A percentile compares a stretch with the other conserved stretches of the same genome.
These are phyloP conservation scores for Saguinus imperator DNA, from an alignment of 2,113 vertebrate genomes.

Conservation along the genomic window DNA sequence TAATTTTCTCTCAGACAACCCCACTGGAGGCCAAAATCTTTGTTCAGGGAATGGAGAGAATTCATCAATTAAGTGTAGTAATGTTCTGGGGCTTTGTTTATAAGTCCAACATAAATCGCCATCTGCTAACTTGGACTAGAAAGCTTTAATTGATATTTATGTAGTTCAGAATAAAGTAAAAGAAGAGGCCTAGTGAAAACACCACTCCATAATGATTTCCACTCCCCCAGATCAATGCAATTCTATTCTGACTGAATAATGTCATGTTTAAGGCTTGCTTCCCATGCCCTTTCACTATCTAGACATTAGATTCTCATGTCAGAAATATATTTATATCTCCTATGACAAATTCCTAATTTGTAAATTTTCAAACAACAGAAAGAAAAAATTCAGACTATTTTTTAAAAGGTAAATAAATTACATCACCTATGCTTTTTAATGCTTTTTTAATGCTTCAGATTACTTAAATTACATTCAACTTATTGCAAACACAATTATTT, in stretches of 20 bases:
- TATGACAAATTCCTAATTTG: not conserved
- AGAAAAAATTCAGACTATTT: not conserved
- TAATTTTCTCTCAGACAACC: slow-evolving; percentile 62
- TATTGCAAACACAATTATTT: not conserved
- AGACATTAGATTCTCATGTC: slow-evolving; percentile 9
- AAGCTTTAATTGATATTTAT: slow-evolving; percentile 58
- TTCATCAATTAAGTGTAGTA: slow-evolving; percentile 60
- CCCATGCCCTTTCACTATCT: not conserved
- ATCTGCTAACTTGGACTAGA: slow-evolving; percentile 62
- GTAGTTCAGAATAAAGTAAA: slow-evolving; percentile 49
- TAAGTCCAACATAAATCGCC: slow-evolving; percentile 47
- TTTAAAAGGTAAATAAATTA: not conserved
- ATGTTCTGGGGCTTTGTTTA: slow-evolving; percentile 55
- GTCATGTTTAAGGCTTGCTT: not conserved
- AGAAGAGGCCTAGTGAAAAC: slow-evolving; percentile 36
- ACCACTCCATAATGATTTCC: slow-evolving; percentile 4
- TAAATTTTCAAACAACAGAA: not conserved
- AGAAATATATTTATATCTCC: not conserved
- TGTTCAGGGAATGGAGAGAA: slow-evolving; percentile 33
- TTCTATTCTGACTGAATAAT: not conserved
- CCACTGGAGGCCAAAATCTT: slow-evolving; percentile 61
- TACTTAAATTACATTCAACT: not conserved
- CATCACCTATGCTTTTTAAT: not conserved
- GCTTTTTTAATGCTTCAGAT: not conserved
- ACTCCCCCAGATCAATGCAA: not conserved